Evolutionary conservation across 2,113 vertebrate genomes (phyloP), one percentile per base, ranked within the genome.

Genomic region (Cacatua alba): DNA sequence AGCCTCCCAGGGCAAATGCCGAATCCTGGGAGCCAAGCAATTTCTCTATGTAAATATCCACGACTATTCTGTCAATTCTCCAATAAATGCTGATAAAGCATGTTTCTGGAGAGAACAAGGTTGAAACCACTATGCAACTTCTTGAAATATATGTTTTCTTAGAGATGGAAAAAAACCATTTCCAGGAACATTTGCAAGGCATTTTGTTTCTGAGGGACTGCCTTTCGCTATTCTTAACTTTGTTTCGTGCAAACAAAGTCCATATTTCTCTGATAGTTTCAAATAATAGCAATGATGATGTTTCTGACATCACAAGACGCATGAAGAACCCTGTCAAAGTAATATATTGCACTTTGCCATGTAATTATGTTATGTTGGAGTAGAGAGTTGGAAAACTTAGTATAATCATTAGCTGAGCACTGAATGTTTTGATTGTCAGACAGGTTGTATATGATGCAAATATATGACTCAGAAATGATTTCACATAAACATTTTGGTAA

Each of bases 401-500:
- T 97, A 98, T 97, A 98, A 98, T 95, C 96, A 97, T 97, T 97
- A 97, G 97, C 96, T 69, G 91, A 98, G 97, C 14, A 1, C 96
- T 97, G 87, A 98, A 98, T 98, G 98, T 98, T 98, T 98, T 98
- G 97, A 98, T 98, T 98, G 97, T 98, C 97, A 98, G 97, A 97
- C 98, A 98, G 98, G 98, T 98, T 98, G 98, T 97, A 98, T 98
- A 98, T 98, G 98, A 98, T 98, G 98, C 98, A 98, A 98, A 98
- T 97, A 98, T 97, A 98, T 98, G 98, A 98, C 97, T 98, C 98
- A 98, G 97, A 98, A 98, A 98, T 98, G 97, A 98, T 98, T 98
- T 98, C 98, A 98, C 98, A 97, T 97, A 98, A 98, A 98, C 97
- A 98, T 98, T 98, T 98, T 97, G 97, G 97, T 95, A 98, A 98